Percentiles rank a stretch among this genome's conserved stretches.
Conservation (phyloP, 1,140 invertebrate genomes). For the Eumaeus atala region DNA sequence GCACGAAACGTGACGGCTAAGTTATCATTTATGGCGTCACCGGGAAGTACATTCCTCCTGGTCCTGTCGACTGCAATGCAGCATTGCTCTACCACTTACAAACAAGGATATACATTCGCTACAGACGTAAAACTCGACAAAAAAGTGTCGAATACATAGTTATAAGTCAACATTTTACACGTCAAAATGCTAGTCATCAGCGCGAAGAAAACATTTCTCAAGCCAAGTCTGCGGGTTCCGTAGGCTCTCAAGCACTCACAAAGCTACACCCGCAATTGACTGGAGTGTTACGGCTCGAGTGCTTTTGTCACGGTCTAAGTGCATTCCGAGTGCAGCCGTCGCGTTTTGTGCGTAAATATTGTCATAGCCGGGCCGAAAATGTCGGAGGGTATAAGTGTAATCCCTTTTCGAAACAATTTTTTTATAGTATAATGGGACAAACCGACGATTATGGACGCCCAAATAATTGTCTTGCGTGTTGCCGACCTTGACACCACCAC, state of each 20-base stretch:
- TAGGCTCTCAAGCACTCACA: conserved; percentile 46
- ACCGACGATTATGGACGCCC: too few species aligned
- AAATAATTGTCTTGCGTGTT: too few species aligned
- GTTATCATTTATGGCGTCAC: too few species aligned
- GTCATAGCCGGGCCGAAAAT: conserved; percentile 24
- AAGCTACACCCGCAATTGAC: conserved; percentile 59
- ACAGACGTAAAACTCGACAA: too few species aligned
- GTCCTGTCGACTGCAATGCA: too few species aligned
- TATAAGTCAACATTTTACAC: conserved; percentile 24
- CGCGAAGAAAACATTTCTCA: conserved; percentile 15
- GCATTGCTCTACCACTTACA: too few species aligned
- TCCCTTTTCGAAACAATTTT: background rate
- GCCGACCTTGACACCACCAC: too few species aligned
- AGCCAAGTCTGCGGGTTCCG: conserved; percentile 33
- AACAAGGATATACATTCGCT: too few species aligned
- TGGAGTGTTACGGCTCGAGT: conserved; percentile 51
- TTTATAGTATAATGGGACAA: too few species aligned
- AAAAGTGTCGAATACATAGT: background rate
- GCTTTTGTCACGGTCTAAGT: conserved; percentile 44
- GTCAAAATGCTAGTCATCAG: background rate
- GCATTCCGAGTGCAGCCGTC: conserved; percentile 36
- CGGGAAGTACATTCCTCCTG: too few species aligned
- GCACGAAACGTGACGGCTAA: too few species aligned
- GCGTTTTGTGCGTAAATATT: conserved; percentile 52
- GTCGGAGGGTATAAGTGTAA: conserved; percentile 1